Conservation (phyloP, 2,888 invertebrate species). For the Drosophila buzzatii region DNA sequence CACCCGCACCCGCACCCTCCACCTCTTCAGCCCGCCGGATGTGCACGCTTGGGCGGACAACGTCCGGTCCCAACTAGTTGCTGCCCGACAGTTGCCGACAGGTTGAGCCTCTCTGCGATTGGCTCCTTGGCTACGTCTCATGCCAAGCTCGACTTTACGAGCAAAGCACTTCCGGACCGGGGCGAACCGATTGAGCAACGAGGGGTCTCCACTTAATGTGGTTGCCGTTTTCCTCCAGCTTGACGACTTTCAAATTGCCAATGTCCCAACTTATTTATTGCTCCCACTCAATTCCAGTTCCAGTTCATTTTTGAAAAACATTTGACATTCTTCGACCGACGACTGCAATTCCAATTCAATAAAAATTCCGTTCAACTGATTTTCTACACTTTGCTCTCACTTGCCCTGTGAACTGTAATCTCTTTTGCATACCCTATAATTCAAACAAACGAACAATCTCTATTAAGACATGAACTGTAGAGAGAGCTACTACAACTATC, state of each 20-base stretch:
- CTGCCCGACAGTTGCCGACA: constrained; percentile 7
- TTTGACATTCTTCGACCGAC: constrained; percentile 29
- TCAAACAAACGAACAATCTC: neutral
- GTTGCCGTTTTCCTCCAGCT: constrained; percentile 25
- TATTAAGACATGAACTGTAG: neutral
- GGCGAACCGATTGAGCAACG: neutral
- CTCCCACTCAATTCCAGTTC: constrained; percentile 11
- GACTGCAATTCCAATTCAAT: constrained; percentile 62
- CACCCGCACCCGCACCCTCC: neutral
- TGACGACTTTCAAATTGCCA: constrained; percentile 47
- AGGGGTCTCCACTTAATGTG: constrained; percentile 13
- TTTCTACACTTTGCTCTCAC: constrained; percentile 17
- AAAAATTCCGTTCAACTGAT: constrained; percentile 43
- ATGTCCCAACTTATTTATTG: constrained; percentile 34
- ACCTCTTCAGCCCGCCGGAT: constrained; percentile 11
- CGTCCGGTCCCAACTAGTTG: constrained; percentile 33
- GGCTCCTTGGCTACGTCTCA: constrained; percentile 8
- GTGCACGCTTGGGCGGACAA: constrained; percentile 20
- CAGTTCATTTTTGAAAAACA: constrained; percentile 33
- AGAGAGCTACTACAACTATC: neutral
- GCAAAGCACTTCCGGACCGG: constrained; percentile 40
- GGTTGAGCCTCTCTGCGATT: neutral
- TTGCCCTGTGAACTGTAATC: neutral
- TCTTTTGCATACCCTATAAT: neutral
- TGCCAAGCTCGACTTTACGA: constrained; percentile 25